Conservation (phyloP, 2,797 vertebrate genomes). For the Chloroceryle inda region DNA sequence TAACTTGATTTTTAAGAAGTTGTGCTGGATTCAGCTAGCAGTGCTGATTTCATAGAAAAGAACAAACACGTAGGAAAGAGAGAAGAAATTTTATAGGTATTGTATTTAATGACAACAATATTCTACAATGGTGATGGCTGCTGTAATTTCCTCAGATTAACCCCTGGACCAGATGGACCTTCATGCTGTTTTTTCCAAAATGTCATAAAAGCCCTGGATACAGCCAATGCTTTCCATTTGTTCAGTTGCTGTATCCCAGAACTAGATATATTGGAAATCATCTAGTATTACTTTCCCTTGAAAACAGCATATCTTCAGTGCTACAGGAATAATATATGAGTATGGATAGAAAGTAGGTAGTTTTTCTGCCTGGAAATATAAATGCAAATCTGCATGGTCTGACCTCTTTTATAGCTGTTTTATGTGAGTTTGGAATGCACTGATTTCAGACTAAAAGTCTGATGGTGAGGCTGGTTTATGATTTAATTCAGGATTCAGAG, state of each 20-base stretch:
- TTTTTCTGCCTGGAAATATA: neutral
- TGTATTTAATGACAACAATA: neutral
- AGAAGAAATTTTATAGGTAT: neutral
- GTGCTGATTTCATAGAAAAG: neutral
- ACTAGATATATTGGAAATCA: neutral
- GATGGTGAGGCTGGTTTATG: neutral
- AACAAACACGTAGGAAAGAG: neutral
- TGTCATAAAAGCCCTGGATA: neutral
- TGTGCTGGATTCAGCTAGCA: neutral
- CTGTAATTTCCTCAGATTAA: neutral
- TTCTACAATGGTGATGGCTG: neutral
- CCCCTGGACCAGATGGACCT: neutral
- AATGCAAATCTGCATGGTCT: neutral
- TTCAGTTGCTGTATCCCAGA: neutral
- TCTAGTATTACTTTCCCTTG: neutral
- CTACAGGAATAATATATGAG: neutral
- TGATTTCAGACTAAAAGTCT: neutral
- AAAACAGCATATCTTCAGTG: neutral
- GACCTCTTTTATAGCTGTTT: neutral
- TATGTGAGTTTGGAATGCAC: neutral
- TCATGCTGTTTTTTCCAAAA: neutral
- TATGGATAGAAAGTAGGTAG: neutral
- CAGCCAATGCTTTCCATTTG: neutral
- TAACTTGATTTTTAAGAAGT: neutral
- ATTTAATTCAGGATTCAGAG: neutral